These are phyloP conservation scores for Girardia tigrina DNA, from an alignment of 2,888 invertebrate genomes.

Conservation along the genomic window DNA sequence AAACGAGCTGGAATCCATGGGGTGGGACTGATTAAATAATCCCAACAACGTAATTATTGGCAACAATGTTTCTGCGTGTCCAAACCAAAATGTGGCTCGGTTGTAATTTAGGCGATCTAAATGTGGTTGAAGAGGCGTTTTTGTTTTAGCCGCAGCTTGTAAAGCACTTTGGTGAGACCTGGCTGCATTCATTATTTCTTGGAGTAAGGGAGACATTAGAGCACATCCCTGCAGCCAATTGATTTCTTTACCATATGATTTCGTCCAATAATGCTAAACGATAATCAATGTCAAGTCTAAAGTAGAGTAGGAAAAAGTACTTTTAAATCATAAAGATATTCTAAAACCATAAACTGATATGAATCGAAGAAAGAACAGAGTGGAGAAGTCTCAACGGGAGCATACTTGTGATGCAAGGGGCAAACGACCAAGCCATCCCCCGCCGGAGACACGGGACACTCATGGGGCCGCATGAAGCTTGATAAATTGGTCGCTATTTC, in stretches of 20 bases:
- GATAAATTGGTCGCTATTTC: slow-evolving; percentile 42
- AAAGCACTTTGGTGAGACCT: background rate
- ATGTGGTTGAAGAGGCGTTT: background rate
- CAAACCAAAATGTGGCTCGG: slow-evolving; percentile 40
- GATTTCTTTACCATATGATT: slow-evolving; percentile 46
- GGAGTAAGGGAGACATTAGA: slow-evolving; percentile 38
- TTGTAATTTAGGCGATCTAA: background rate
- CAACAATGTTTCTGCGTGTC: slow-evolving; percentile 47
- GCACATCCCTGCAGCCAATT: slow-evolving; percentile 49
- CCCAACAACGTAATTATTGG: slow-evolving; percentile 46
- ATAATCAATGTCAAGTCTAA: background rate
- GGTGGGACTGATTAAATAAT: slow-evolving; percentile 45
- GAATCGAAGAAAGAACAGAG: slow-evolving; percentile 48
- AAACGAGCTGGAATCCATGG: slow-evolving; percentile 44
- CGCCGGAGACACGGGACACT: background rate
- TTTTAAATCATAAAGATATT: slow-evolving; percentile 49
- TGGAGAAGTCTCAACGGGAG: slow-evolving; percentile 40
- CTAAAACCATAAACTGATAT: slow-evolving; percentile 44
- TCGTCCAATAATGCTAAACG: slow-evolving; percentile 49
- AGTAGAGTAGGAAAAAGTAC: slow-evolving; percentile 38
- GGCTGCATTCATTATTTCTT: background rate
- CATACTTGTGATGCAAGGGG: background rate
- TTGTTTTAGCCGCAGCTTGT: background rate
- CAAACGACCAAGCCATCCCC: background rate
- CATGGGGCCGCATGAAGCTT: background rate